These are phyloP conservation scores for Microctonus aethiopoides DNA, from an alignment of 2,888 invertebrate genomes.

Conservation along the genomic window DNA sequence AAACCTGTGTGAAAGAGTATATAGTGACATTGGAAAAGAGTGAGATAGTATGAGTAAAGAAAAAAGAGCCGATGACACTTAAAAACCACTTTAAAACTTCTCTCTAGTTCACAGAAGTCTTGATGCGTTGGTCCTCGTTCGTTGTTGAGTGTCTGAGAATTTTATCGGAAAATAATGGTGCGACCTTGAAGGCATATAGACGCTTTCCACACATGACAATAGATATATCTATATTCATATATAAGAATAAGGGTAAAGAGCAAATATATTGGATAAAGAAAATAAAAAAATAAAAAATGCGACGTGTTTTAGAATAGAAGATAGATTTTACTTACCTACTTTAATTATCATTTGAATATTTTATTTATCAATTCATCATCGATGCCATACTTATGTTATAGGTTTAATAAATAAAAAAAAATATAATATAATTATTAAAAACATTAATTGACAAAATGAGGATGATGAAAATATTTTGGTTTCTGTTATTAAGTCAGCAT, in stretches of 20 bases:
- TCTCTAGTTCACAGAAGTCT: conserved; percentile 12
- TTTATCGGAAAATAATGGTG: conserved; percentile 56
- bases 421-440: no score
- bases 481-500: no score
- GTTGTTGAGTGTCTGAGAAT: conserved; percentile 45
- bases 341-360: background rate
- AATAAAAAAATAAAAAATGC: background rate
- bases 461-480: no score
- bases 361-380: no score
- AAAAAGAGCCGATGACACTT: conserved; percentile 54
- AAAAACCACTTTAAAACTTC: conserved; percentile 61
- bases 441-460: no score
- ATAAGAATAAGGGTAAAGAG: background rate
- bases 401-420: no score
- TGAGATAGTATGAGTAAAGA: background rate
- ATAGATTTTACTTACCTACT: no score
- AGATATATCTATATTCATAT: conserved; percentile 10
- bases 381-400: no score
- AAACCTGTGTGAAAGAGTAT: background rate
- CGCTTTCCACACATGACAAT: conserved; percentile 36
- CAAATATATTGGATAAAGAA: background rate
- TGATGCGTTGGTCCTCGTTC: conserved; percentile 18
- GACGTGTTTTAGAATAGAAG: no score
- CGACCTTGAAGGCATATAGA: conserved; percentile 39
- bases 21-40: background rate